These are phyloP conservation scores for Neomorphus geoffroyi DNA, from an alignment of 2,797 vertebrate genomes.

Conservation along the genomic window DNA sequence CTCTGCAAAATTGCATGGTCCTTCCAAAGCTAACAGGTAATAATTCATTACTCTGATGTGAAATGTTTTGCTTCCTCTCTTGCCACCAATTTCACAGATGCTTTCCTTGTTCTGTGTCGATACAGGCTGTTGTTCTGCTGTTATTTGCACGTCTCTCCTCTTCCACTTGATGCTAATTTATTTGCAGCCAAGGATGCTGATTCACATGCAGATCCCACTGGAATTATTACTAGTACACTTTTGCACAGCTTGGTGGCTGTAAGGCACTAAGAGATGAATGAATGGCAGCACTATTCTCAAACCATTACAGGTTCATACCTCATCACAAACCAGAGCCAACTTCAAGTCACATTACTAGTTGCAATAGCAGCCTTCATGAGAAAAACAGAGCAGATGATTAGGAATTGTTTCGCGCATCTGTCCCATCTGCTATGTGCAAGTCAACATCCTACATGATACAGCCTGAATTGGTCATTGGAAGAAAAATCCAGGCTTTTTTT, in stretches of 20 bases:
- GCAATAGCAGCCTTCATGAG: not conserved
- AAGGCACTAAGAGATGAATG: not conserved
- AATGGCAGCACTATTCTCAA: not conserved
- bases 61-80: not conserved
- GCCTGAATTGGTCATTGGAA: not conserved
- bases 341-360: not conserved
- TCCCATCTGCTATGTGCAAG: accelerated
- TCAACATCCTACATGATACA: not conserved
- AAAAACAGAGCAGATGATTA: not conserved
- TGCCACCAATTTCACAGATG: not conserved
- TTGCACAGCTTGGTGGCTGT: not conserved
- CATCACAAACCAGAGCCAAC: not conserved
- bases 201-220: not conserved
- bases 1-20: not conserved
- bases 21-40: not conserved
- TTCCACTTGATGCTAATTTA: not conserved
- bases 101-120: not conserved
- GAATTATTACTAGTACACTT: not conserved
- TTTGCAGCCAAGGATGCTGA: not conserved
- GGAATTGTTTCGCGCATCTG: not conserved
- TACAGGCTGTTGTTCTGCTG: not conserved
- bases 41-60: not conserved
- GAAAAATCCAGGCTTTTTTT: not conserved
- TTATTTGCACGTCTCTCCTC: not conserved
- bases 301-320: not conserved